Evolutionary conservation across 1,140 invertebrate species (phyloP).

Genomic region (Heliconius himera): DNA sequence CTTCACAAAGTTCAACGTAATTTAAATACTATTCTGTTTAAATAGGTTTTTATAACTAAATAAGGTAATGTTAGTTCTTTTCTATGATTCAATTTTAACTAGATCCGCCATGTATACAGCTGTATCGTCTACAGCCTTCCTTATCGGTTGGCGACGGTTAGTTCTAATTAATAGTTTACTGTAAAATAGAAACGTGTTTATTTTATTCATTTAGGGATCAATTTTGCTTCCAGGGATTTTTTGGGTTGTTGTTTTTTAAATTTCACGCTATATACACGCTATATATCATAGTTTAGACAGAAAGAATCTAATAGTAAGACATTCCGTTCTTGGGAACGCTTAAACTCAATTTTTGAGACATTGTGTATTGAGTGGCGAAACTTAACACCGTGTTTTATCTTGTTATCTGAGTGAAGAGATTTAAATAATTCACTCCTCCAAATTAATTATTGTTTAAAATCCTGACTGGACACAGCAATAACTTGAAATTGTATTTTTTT

Average conservation of each 20-base stretch:
- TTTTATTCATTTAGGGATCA: constrained; percentile 29
- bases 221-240: not conserved
- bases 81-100: constrained; percentile 5
- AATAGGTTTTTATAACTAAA: not conserved
- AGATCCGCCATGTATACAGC: constrained; percentile 29
- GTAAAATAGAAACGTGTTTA: constrained; percentile 37
- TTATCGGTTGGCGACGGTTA: constrained; percentile 44
- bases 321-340: too few species aligned
- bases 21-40: constrained; percentile 4
- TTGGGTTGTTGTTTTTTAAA: too few species aligned
- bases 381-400: too few species aligned
- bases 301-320: too few species aligned
- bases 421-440: too few species aligned
- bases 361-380: too few species aligned
- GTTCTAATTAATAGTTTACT: constrained; percentile 45
- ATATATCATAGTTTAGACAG: too few species aligned
- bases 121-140: constrained; percentile 26
- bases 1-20: not conserved
- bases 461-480: not conserved
- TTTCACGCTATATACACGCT: too few species aligned
- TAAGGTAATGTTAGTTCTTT: not conserved
- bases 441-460: too few species aligned
- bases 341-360: too few species aligned
- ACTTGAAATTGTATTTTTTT: not conserved
- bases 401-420: too few species aligned